phyloP scores from a whole-genome alignment of 2,888 invertebrate species.

The Drosophila lacicola region DNA sequence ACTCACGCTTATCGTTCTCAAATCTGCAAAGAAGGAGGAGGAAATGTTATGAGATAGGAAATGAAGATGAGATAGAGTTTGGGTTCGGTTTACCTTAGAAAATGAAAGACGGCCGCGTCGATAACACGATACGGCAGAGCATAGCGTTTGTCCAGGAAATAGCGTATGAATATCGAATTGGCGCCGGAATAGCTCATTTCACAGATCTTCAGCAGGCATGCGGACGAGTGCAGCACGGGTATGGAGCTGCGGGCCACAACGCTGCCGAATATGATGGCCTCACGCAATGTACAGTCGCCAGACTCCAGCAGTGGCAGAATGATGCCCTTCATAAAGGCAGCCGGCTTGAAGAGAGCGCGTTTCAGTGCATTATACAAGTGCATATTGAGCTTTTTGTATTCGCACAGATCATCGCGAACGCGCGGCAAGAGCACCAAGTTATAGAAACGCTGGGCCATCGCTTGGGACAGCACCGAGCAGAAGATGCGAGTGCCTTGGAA shows the following conservation, averaged over 20 bases:
- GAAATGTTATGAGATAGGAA: background rate
- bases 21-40: constrained; percentile 87
- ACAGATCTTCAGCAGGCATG: constrained; percentile 97
- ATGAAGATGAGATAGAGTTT: background rate
- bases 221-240: constrained; percentile 97
- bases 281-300: constrained; percentile 96
- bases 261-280: constrained; percentile 97
- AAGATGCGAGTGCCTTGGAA: constrained; percentile 94
- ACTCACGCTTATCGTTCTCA: constrained; percentile 91
- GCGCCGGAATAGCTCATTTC: constrained; percentile 99
- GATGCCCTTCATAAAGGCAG: constrained; percentile 98
- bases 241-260: constrained; percentile 96
- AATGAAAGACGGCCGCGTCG: constrained; percentile 97
- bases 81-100: constrained; percentile 89
- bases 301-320: constrained; percentile 91
- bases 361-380: constrained; percentile 97
- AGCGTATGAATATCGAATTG: constrained; percentile 96
- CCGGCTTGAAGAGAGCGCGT: constrained; percentile 98
- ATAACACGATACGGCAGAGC: constrained; percentile 97
- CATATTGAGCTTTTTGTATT: constrained; percentile 97
- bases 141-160: constrained; percentile 98
- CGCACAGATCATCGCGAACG: constrained; percentile 96
- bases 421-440: constrained; percentile 96
- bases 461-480: constrained; percentile 97
- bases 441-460: constrained; percentile 98